These are phyloP conservation scores for Caranx melampygus DNA, from an alignment of 2,113 vertebrate species.

Conservation along the genomic window DNA sequence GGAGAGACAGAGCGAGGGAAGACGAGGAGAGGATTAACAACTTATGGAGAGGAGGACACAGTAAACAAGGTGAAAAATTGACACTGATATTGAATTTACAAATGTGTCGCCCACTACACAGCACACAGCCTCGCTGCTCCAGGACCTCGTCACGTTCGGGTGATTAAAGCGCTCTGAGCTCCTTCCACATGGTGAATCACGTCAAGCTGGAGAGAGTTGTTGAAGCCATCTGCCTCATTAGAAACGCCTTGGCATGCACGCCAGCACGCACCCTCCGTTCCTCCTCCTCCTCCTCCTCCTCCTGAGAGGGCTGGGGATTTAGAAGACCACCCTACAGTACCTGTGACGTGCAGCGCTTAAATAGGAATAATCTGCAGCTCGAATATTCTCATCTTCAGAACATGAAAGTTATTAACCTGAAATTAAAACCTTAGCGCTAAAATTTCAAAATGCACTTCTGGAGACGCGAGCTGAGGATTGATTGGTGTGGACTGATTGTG, in stretches of 20 bases:
- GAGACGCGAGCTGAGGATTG: no score
- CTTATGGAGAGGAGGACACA: not conserved
- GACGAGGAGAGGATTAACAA: not conserved
- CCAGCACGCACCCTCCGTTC: not conserved
- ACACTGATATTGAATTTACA: slow-evolving; percentile 10
- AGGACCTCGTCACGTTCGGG: slow-evolving; percentile 40
- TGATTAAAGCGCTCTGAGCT: slow-evolving; percentile 53
- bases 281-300: no score
- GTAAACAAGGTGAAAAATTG: not conserved
- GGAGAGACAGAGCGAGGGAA: not conserved
- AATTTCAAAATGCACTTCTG: not conserved
- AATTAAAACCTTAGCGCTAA: not conserved
- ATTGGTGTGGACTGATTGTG: no score
- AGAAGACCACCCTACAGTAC: slow-evolving; percentile 29
- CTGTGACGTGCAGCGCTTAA: slow-evolving; percentile 37
- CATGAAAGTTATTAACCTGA: not conserved
- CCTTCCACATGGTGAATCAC: slow-evolving; percentile 35
- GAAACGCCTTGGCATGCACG: slow-evolving; percentile 29
- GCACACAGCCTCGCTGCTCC: not conserved
- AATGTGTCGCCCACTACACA: slow-evolving; percentile 18
- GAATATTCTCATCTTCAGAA: not conserved
- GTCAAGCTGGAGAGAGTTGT: slow-evolving; percentile 43
- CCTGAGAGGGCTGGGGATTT: slow-evolving; percentile 21
- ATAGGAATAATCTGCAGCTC: not conserved
- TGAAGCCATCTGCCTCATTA: slow-evolving; percentile 66